Evolutionary conservation across 2,113 vertebrate species (phyloP).

Genomic region (Menura novaehollandiae): DNA sequence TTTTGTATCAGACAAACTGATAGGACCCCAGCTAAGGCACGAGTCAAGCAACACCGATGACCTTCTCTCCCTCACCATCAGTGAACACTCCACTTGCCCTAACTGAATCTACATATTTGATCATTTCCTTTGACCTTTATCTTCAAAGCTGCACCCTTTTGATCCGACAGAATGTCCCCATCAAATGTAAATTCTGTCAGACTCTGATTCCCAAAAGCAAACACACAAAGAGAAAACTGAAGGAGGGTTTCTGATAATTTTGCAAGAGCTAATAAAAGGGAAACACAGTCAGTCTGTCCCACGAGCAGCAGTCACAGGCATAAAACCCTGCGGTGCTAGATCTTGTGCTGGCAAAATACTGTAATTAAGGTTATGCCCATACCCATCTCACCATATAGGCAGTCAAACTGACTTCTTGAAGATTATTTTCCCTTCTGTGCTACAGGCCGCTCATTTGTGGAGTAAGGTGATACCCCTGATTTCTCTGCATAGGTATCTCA

Average conservation of each 20-base stretch:
- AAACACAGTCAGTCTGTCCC: background rate
- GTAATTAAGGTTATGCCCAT: background rate
- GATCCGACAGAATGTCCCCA: background rate
- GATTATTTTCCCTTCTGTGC: background rate
- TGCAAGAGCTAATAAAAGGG: background rate
- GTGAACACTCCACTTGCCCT: background rate
- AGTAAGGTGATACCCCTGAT: background rate
- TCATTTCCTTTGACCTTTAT: slow-evolving; percentile 27
- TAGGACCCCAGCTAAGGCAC: background rate
- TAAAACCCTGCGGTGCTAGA: background rate
- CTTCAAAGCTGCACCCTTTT: background rate
- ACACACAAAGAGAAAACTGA: background rate
- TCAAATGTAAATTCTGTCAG: background rate
- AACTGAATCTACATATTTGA: slow-evolving; percentile 8
- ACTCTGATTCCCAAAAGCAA: background rate
- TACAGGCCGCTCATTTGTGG: background rate
- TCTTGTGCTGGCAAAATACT: background rate
- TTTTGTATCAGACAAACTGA: background rate
- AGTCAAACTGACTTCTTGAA: background rate
- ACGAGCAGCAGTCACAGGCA: background rate
- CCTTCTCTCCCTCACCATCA: background rate
- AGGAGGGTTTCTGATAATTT: background rate
- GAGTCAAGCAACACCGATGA: background rate
- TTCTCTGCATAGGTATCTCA: background rate
- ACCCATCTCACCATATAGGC: background rate